Conservation (phyloP, 2,113 vertebrate genomes). For the Bambusicola thoracicus region DNA sequence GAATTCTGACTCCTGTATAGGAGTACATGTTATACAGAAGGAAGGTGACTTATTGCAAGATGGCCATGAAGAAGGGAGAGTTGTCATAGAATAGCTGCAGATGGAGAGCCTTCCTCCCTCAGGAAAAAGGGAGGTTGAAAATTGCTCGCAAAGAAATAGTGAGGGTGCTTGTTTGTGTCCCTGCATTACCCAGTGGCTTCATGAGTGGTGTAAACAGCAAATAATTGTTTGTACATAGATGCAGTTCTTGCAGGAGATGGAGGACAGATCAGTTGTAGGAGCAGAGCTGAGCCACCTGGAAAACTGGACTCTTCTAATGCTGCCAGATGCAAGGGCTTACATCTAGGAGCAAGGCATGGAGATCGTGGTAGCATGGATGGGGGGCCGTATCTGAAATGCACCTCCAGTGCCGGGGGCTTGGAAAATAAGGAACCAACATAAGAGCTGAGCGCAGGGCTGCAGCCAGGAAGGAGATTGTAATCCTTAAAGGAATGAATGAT, state of each 20-base stretch:
- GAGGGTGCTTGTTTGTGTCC: background rate
- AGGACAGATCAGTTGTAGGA: background rate
- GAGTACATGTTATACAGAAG: background rate
- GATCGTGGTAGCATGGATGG: background rate
- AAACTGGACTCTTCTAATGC: fast-evolving
- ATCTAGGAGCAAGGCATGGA: background rate
- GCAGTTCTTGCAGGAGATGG: background rate
- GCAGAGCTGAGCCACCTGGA: background rate
- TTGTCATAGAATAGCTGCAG: background rate
- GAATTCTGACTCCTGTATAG: background rate
- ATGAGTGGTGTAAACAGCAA: background rate
- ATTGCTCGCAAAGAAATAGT: fast-evolving
- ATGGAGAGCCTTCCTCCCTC: background rate
- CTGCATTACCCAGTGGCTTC: background rate
- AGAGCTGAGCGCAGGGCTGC: background rate
- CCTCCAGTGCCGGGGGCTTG: background rate
- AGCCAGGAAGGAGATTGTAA: background rate
- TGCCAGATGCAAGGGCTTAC: background rate
- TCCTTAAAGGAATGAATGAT: background rate
- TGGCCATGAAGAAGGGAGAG: background rate
- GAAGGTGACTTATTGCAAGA: background rate
- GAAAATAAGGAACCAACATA: background rate
- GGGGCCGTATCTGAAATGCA: background rate
- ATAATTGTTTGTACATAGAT: background rate
- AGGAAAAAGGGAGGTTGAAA: background rate